Evolutionary conservation across 2,888 invertebrate species (phyloP), one percentile per base, ranked within the genome.

Genomic region (Lepidochitona cinerea): DNA sequence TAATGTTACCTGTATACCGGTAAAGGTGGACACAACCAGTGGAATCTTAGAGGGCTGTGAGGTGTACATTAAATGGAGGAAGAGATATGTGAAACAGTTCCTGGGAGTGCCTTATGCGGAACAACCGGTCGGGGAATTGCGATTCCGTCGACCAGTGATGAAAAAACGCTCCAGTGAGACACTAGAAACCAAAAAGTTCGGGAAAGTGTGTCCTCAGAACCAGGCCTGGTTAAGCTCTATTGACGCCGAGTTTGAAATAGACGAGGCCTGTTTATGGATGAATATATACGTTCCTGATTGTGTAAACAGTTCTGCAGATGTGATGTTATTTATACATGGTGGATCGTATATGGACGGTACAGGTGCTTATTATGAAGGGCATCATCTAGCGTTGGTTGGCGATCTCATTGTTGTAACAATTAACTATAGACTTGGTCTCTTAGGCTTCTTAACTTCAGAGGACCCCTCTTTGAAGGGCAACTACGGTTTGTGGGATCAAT

Each of bases 401-500:
- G 73, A 82, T 32, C 77, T 82, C 0, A 73, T 83, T 23, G 78
- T 83, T 4, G 80, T 83, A 0, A 83, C 82, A 4, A 74, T 83
- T 2, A 84, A 85, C 65, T 84, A 85, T 68, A 72, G 85, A 37
- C 49, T 85, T 4, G 79, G 80, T 0, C 71, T 81, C 0, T 73
- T 85, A 12, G 85, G 85, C 29, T 88, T 86, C 74, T 71, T 87
- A 59, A 78, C 81, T 23, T 78, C 83, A 3, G 76, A 77, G 26
- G 80, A 81, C 71, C 52, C 73, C 4, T 75, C 77, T 33, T 72
- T 81, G 12, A 80, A 79, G 7, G 87, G 86, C 14, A 87, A 87
- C 71, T 75, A 74, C 69, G 86, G 84, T 0, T 73, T 85, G 9
- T 83, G 81, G 78, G 86, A 86, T 70, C 84, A 85, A 72, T 74